Evolutionary conservation across 2,113 vertebrate species (phyloP), one percentile per base, ranked within the genome.

Genomic region (Thamnaconus septentrionalis): DNA sequence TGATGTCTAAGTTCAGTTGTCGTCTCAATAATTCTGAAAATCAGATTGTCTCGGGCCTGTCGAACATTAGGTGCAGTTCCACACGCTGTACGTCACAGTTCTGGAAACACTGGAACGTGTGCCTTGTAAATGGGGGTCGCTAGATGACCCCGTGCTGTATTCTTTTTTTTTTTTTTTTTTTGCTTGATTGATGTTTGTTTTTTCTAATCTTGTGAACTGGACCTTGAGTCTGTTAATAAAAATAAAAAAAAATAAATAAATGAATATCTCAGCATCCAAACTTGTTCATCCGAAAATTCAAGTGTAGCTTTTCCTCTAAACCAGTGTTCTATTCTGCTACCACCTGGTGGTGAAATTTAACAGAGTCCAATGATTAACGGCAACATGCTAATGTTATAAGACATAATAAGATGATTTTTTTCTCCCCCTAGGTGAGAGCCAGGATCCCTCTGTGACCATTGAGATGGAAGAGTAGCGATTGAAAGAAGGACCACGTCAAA

Each of bases 381-480:
- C 31, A 7, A 39, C 40, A n/a, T 46, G 10, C 53, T 6, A 57
- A 56, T 46, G 12, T 56, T 44, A 3, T 4, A 55, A 12, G 31
- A 62, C 70, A 41, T 47, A 8, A 8, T 77, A 48, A 63, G n/a
- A 44, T 54, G 0, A 42, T 62, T 66, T 42, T 59, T 41, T 59
- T 42, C n/a, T 61, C 57, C 64, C 64, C 59, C 8, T 78, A 93
- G 91, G 71, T 62, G 88, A 82, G 46, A 84, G 88, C 59, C 75
- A 59, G 12, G 90, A 87, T 50, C 80, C 86, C 7, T 91, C 87
- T 52, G 86, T 93, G 52, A 88, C 87, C 41, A 81, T 93, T 59
- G 87, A 89, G 68, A 87, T 91, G 69, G 91, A 92, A 61, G 87
- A 88, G 12, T 87, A 89, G 64, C 41, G 5, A 51, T 49, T 61